Percentiles rank a stretch among this genome's conserved stretches.
phyloP scores from a whole-genome alignment of 2,797 vertebrate genomes.

The Halcyon chelicuti region DNA sequence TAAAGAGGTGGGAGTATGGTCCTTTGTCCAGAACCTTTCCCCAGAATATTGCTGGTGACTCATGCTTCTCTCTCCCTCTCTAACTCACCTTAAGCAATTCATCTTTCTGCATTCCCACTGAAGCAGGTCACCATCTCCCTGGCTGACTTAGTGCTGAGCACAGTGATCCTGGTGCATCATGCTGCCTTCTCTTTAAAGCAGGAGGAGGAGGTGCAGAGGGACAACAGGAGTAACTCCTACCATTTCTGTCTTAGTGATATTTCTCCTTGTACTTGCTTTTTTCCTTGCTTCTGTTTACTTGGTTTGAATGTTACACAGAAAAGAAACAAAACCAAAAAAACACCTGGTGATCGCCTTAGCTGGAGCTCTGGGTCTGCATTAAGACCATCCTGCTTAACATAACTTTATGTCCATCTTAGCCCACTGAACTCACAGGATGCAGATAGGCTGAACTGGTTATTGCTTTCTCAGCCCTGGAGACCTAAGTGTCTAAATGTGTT shows the following conservation, averaged over 20 bases:
- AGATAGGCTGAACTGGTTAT: background rate
- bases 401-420: background rate
- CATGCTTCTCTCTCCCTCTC: background rate
- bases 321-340: background rate
- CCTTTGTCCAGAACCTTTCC: background rate
- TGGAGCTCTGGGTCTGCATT: background rate
- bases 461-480: background rate
- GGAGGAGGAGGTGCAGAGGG: background rate
- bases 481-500: background rate
- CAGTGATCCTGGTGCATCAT: background rate
- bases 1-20: background rate
- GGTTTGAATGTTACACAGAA: background rate
- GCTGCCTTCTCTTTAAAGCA: background rate
- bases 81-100: background rate
- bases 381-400: background rate
- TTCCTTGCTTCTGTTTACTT: background rate
- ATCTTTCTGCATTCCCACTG: background rate
- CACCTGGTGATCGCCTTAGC: background rate
- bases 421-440: background rate
- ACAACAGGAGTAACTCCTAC: background rate
- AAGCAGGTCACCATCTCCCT: background rate
- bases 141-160: background rate
- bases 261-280: background rate
- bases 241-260: background rate
- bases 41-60: background rate